phyloP scores from a whole-genome alignment of 2,888 invertebrate species.

The Amphipoea lucens region DNA sequence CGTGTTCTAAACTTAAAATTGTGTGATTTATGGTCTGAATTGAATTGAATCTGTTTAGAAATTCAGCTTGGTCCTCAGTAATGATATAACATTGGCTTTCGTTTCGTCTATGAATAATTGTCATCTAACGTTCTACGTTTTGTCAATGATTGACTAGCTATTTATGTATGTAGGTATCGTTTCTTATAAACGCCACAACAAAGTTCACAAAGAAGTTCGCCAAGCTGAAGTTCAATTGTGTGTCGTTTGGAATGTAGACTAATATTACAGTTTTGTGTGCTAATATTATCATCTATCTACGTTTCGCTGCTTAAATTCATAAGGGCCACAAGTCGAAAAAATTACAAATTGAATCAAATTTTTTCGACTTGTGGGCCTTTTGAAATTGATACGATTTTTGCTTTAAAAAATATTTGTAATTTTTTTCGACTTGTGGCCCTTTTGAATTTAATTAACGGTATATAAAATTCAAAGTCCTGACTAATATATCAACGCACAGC shows the following conservation, averaged over 20 bases:
- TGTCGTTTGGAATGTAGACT: background rate
- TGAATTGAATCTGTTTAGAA: background rate
- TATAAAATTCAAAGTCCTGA: too few relatives aligned
- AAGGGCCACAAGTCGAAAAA: too few relatives aligned
- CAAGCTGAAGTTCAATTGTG: background rate
- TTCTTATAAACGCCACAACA: background rate
- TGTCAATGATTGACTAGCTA: background rate
- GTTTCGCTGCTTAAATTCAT: too few relatives aligned
- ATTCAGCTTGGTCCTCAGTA: background rate
- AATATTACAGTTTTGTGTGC: background rate
- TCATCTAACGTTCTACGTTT: background rate
- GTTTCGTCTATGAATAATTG: background rate
- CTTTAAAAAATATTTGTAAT: too few relatives aligned
- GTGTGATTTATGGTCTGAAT: slow-evolving; percentile 9
- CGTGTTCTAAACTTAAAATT: slow-evolving; percentile 17
- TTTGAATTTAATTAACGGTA: too few relatives aligned
- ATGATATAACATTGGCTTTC: background rate
- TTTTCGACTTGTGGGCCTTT: too few relatives aligned
- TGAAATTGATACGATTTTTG: too few relatives aligned
- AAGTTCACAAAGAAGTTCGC: too few relatives aligned
- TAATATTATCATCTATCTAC: too few relatives aligned
- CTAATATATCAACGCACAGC: too few relatives aligned
- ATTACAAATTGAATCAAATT: too few relatives aligned
- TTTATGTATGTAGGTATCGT: background rate
- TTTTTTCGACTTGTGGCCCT: too few relatives aligned